Evolutionary conservation across 2,888 invertebrate species (phyloP).

Genomic region (Exephanes ischioxanthus): DNA sequence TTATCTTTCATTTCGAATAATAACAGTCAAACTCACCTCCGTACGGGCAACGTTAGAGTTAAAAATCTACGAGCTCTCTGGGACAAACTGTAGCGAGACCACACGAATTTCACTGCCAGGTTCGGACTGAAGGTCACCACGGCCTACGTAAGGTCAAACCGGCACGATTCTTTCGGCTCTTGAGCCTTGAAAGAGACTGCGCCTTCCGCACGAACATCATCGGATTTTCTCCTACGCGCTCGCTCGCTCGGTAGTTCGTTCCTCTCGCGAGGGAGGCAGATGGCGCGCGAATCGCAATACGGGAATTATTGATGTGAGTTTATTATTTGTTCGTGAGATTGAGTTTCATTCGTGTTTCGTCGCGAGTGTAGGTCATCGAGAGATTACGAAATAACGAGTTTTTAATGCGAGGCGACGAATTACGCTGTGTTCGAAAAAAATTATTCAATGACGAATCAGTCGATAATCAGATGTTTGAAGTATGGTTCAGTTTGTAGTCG

Average conservation of each 20-base stretch:
- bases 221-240: slow-evolving; percentile 38
- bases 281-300: slow-evolving; percentile 36
- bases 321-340: background rate
- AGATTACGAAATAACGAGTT: background rate
- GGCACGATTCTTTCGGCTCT: slow-evolving; percentile 65
- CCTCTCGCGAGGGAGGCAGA: slow-evolving; percentile 48
- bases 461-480: slow-evolving; percentile 6
- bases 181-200: slow-evolving; percentile 60
- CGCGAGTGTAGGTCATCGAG: background rate
- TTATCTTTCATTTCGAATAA: slow-evolving; percentile 7
- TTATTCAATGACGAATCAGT: background rate
- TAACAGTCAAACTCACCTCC: slow-evolving; percentile 54
- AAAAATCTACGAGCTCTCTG: slow-evolving; percentile 24
- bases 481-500: background rate
- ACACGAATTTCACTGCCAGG: slow-evolving; percentile 64
- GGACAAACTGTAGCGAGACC: slow-evolving; percentile 22
- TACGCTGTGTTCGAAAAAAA: background rate
- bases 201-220: slow-evolving; percentile 31
- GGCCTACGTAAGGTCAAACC: slow-evolving; percentile 77
- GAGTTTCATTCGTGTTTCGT: background rate
- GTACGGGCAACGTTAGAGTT: slow-evolving; percentile 18
- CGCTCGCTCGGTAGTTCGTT: slow-evolving; percentile 53
- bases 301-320: background rate
- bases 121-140: slow-evolving; percentile 78
- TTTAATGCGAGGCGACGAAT: background rate